phyloP scores from a whole-genome alignment of 2,888 invertebrate genomes.

The Cephus rjabovi region DNA sequence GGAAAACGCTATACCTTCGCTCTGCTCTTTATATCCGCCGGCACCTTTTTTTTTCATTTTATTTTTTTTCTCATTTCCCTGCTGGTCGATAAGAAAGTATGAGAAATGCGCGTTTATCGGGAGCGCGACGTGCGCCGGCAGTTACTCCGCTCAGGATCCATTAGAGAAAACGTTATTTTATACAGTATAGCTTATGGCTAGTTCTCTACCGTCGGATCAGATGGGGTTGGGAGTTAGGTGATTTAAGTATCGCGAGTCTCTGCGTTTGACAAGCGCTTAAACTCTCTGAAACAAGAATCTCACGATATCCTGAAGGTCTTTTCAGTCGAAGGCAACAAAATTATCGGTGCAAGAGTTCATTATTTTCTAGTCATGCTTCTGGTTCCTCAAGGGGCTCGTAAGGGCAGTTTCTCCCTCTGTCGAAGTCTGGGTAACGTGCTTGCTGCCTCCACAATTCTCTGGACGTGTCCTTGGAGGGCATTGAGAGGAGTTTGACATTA shows the following conservation, averaged over 20 bases:
- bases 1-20: not conserved
- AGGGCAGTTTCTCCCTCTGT: not conserved
- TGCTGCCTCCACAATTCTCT: not conserved
- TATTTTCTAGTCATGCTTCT: not conserved
- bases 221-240: not conserved
- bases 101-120: not conserved
- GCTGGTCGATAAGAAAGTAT: not conserved
- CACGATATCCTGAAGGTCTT: not conserved
- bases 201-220: not conserved
- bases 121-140: constrained; percentile 9
- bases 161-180: constrained; percentile 1
- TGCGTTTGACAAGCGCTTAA: not conserved
- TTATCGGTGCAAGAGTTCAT: not conserved
- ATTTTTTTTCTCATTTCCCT: not conserved
- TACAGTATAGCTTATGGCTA: not conserved
- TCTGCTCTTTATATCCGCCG: not conserved
- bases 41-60: not conserved
- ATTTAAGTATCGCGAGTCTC: not conserved
- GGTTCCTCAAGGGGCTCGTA: not conserved
- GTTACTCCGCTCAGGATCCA: constrained; percentile 3
- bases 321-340: not conserved
- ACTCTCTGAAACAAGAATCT: not conserved
- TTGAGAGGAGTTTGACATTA: not conserved
- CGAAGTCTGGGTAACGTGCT: not conserved
- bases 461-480: not conserved